phyloP scores from a whole-genome alignment of 23 tunicate species.

The Corella eumyota region DNA sequence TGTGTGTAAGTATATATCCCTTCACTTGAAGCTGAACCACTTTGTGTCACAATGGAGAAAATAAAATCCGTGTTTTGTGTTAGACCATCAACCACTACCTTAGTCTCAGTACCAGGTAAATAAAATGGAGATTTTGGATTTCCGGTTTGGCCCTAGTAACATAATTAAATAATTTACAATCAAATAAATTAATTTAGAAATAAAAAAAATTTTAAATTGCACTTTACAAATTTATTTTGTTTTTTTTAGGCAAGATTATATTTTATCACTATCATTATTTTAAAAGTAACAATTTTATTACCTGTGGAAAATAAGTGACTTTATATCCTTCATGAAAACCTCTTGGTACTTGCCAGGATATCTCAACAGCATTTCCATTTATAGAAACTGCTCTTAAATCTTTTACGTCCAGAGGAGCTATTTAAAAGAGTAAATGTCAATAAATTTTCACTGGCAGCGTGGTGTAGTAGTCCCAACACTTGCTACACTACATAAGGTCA shows the following conservation, averaged over 20 bases:
- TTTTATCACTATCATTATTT: too few species aligned
- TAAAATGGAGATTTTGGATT: slow-evolving; percentile 51
- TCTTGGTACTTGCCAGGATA: slow-evolving; percentile 29
- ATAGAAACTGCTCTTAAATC: slow-evolving; percentile 26
- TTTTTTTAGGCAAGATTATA: too few species aligned
- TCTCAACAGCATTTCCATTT: slow-evolving; percentile 16
- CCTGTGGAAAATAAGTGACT: slow-evolving; percentile 54
- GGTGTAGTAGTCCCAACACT: too few species aligned
- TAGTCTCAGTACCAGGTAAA: slow-evolving; percentile 13
- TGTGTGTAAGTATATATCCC: slow-evolving; percentile 24
- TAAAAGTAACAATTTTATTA: slow-evolving; percentile 5
- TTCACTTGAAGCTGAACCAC: slow-evolving; percentile 17
- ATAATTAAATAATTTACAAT: too few species aligned
- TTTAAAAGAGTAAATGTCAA: not conserved
- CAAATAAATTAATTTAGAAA: too few species aligned
- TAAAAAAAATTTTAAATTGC: too few species aligned
- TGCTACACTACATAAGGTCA: too few species aligned
- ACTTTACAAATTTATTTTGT: too few species aligned
- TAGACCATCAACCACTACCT: slow-evolving; percentile 17
- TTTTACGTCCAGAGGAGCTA: slow-evolving; percentile 35
- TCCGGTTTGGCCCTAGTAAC: slow-evolving; percentile 19
- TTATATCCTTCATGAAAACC: slow-evolving; percentile 31
- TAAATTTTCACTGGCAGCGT: not conserved
- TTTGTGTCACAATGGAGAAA: slow-evolving; percentile 19
- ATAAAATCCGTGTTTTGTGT: slow-evolving; percentile 25